Conservation (phyloP, 2,888 invertebrate species). For the Xanthorhoe spadicearia region DNA sequence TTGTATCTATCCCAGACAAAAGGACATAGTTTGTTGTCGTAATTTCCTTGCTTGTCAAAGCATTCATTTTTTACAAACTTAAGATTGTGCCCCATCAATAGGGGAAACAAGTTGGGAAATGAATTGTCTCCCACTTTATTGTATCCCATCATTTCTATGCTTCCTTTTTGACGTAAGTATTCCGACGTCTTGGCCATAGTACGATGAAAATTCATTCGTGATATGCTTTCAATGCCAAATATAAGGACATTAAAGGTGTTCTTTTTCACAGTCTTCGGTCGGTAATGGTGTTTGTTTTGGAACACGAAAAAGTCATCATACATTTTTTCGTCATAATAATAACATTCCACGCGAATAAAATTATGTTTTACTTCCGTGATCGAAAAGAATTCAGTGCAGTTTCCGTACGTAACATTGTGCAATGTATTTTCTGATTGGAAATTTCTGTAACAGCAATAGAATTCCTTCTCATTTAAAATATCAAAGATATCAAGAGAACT, state of each 20-base stretch:
- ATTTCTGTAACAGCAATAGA: conserved; percentile 51
- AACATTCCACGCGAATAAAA: conserved; percentile 79
- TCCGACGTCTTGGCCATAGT: conserved; percentile 89
- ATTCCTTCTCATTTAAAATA: conserved; percentile 34
- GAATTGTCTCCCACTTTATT: conserved; percentile 97
- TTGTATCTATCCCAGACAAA: conserved; percentile 93
- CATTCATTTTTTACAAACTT: conserved; percentile 75
- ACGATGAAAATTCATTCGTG: conserved; percentile 91
- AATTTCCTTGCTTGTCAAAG: conserved; percentile 5
- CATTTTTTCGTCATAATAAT: conserved; percentile 77
- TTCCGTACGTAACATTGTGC: conserved; percentile 43
- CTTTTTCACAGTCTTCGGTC: conserved; percentile 2
- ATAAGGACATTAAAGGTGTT: conserved; percentile 87
- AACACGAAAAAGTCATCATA: conserved; percentile 52
- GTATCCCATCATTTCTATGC: conserved; percentile 92
- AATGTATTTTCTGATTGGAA: conserved; percentile 42
- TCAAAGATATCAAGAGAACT: conserved; percentile 41
- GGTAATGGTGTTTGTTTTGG: conserved; percentile 9
- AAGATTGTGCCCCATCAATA: conserved; percentile 88
- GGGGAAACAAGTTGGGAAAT: conserved; percentile 93
- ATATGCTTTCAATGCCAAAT: conserved; percentile 92
- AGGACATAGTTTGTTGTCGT: conserved; percentile 85
- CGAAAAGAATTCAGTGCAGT: conserved; percentile 47
- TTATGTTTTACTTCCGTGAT: conserved; percentile 46
- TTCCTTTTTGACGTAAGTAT: conserved; percentile 84